Evolutionary conservation across 2,113 vertebrate genomes (phyloP), one percentile per base, ranked within the genome.

Genomic region (Actinemys pallida): DNA sequence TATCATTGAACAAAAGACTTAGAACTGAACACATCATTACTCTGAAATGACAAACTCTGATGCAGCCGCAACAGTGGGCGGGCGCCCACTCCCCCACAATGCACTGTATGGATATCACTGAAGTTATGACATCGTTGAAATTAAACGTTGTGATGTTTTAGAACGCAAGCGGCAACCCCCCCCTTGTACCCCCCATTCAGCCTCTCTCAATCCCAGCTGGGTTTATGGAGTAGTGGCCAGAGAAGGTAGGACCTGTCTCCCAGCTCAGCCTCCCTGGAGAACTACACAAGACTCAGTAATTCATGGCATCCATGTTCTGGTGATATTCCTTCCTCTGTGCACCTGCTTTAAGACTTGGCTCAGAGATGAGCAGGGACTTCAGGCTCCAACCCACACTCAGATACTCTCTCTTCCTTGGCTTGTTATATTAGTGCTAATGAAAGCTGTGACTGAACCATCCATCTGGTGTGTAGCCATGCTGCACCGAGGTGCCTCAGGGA

Each of bases 271-370:
- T 87, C 83, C 90, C 59, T 5, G 1, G 93, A 39, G 90, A 94
- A 84, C 92, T 59, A 14, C 16, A 81, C 39, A 47, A 49, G 42
- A 49, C 45, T 8, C 29, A 79, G 86, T 11, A 0, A 0, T 88
- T 92, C 16, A 9, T 93, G 85, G 89, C 31, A 90, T 87, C 85
- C 94, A 91, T 56, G 14, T 84, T 88, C 87, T 91, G 19, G 17
- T 0, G 9, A 87, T 29, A 3, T 69, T 90, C 81, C 80, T 90
- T 87, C 89, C 91, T 81, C 59, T 85, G 54, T 81, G 90, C 94
- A 89, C 87, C 87, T 91, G 87, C 97, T 92, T 88, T 20, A 75
- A 88, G 56, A 87, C 94, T 81, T 90, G 88, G 45, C 14, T 3
- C 87, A 2, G 87, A 4, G 84, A 50, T 2, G 81, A 62, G 86